Evolutionary conservation across 1,140 invertebrate species (phyloP).

Genomic region (Pseudomyrmex sp.): DNA sequence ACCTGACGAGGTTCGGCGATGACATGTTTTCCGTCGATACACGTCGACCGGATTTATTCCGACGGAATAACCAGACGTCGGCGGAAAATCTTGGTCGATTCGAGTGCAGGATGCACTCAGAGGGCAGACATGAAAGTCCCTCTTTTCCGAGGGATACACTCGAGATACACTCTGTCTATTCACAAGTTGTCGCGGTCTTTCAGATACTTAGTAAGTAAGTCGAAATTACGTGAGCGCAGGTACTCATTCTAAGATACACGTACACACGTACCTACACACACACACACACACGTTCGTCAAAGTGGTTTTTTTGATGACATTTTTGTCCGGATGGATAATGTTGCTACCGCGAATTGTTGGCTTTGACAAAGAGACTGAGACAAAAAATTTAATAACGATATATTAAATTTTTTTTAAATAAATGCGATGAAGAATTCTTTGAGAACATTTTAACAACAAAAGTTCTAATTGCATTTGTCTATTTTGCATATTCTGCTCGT

Average conservation of each 20-base stretch:
- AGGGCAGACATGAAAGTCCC: slow-evolving; percentile 49
- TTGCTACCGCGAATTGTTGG: too few relatives aligned
- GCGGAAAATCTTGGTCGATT: slow-evolving; percentile 34
- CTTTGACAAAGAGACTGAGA: too few relatives aligned
- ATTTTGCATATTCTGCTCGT: too few relatives aligned
- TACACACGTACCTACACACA: too few relatives aligned
- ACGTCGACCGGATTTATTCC: slow-evolving; percentile 26
- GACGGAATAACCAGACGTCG: slow-evolving; percentile 14
- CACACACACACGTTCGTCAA: neutral
- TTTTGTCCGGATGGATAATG: neutral
- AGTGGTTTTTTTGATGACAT: neutral
- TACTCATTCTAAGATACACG: neutral
- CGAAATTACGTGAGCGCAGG: neutral
- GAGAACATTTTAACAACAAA: too few relatives aligned
- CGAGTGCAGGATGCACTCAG: slow-evolving; percentile 11
- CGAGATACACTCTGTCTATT: neutral
- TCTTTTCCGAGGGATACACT: slow-evolving; percentile 3
- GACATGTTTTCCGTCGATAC: slow-evolving; percentile 23
- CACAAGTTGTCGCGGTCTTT: slow-evolving; percentile 2
- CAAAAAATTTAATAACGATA: too few relatives aligned
- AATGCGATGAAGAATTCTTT: too few relatives aligned
- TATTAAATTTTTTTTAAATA: too few relatives aligned
- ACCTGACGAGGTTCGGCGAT: neutral
- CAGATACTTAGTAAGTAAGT: neutral
- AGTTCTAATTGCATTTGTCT: too few relatives aligned